phyloP scores from a whole-genome alignment of 2,797 vertebrate species.

The Paguma larvata region DNA sequence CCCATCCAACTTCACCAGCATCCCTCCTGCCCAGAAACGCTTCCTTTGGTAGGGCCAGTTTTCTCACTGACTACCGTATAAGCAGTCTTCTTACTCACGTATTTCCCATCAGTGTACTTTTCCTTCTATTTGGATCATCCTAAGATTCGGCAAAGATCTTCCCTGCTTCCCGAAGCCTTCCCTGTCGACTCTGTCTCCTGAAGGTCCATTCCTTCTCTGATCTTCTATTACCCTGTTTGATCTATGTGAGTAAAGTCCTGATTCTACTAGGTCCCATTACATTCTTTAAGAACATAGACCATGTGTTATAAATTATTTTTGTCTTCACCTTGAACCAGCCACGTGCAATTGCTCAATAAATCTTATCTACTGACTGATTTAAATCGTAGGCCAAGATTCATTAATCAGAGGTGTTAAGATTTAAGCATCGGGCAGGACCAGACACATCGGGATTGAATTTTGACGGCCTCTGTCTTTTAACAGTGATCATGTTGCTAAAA shows the following conservation, averaged over 20 bases:
- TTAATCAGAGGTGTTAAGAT: background rate
- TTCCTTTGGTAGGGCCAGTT: background rate
- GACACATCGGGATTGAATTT: background rate
- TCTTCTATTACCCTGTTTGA: background rate
- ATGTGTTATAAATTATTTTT: background rate
- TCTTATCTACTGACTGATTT: background rate
- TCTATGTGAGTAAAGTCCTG: background rate
- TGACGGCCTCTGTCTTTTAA: background rate
- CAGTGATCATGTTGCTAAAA: background rate
- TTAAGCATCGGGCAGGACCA: background rate
- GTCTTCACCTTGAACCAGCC: background rate
- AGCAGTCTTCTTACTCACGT: background rate
- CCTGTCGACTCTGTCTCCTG: background rate
- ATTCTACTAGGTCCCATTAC: background rate
- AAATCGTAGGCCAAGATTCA: background rate
- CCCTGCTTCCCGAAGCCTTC: background rate
- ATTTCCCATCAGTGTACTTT: background rate
- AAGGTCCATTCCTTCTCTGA: background rate
- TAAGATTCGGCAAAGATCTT: background rate
- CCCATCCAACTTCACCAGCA: background rate
- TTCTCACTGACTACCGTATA: background rate
- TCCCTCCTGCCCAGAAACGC: accelerated
- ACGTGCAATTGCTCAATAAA: background rate
- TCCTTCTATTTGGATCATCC: background rate
- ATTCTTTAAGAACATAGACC: background rate